Base-by-base conservation (phyloP, 1,140 invertebrate genomes). In the Harlomillsia oculata region DNA sequence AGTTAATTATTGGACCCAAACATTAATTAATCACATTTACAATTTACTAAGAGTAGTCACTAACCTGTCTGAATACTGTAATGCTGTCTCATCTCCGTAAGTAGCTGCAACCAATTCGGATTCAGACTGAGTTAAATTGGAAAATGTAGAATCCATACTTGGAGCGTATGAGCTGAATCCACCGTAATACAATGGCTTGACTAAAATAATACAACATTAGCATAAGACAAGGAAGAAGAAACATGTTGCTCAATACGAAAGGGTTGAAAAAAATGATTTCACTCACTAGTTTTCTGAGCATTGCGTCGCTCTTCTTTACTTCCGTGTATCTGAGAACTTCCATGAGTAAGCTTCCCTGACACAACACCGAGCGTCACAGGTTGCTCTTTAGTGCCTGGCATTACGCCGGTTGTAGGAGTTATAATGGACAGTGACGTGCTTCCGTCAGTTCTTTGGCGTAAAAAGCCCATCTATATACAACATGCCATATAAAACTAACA, bases 121-220 rank as follows among this genome's bases (percentile, higher is more conserved):
- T 69, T 98, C 94, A 62, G 94, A 89, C 70, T 94, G 90, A 11
- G 82, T 89, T 20, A 98, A 73, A 67, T 89, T 95, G 0, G 94
- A 81, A 76, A 96, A 97, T 2, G 89, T 92, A 0, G 91, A 94
- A 71, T 98, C 94, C 72, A 92, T 93, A 18, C 82, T 82, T 0
- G 95, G 95, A 2, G 92, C 92, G 75, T 95, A 95, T 2, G 90
- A 93, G 32, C 89, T 85, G 75, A 92, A 98, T 3, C 92, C 84
- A 1, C 93, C 94, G 71, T 97, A 97, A 70, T 91, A 88, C 2
- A 96, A 72, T 0, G 92, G 89, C 69, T 89, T 89, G 1, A 94
- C 89, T 69, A 69, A 23, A 71, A 71, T 49, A 51, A 64, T 36
- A 62, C 23, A 29, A 1, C 5, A 2, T 41, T 6, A 5, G 1